Base-by-base conservation (phyloP, 1,140 invertebrate genomes). In the Cydia pomonella region DNA sequence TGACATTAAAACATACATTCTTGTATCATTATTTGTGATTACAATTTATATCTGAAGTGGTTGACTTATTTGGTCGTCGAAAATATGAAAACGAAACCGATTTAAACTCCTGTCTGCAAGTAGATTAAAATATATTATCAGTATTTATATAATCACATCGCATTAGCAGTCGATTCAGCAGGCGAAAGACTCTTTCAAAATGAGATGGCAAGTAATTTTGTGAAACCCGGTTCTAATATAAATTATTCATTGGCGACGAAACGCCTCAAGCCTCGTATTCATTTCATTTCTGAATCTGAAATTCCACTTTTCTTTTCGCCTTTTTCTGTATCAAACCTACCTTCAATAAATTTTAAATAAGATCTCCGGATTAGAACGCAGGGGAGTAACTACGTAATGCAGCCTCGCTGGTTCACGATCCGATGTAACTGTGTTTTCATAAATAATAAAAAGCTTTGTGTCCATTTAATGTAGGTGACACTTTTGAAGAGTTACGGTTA, bases 261-360 rank as follows among this genome's bases (percentile, higher is more conserved):
- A 91, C 85, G 89, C 87, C 83, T 81, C 80, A 85, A 89, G 89
- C 82, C 79, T 82, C 88, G 89, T 91, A 92, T 91, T 92, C 90
- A 92, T 92, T 92, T 91, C 88, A 92, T 92, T 92, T 90, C 87
- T 85, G 88, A 90, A 91, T 89, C 90, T 89, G 84, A 89, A 90
- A 89, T 85, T 79, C 84, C 86, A 85, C 87, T 87, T 89, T 88
- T 83, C 79, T 83, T 79, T 78, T 77, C 81, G 80, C 83, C 77
- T 88, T 92, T 89, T 89, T 89, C 83, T 88, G 81, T 84, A 83
- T 83, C 80, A 79, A 83, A 80, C 85, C 82, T 83, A 82, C 84
- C 83, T 87, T 88, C 84, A 87, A 89, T 91, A 88, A 87, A 91
- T 89, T 87, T 92, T 86, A 87, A 87, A 90, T 90, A 87, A 88